These are phyloP conservation scores for Tuberolachnus salignus DNA, from an alignment of 2,888 invertebrate genomes.

Conservation along the genomic window DNA sequence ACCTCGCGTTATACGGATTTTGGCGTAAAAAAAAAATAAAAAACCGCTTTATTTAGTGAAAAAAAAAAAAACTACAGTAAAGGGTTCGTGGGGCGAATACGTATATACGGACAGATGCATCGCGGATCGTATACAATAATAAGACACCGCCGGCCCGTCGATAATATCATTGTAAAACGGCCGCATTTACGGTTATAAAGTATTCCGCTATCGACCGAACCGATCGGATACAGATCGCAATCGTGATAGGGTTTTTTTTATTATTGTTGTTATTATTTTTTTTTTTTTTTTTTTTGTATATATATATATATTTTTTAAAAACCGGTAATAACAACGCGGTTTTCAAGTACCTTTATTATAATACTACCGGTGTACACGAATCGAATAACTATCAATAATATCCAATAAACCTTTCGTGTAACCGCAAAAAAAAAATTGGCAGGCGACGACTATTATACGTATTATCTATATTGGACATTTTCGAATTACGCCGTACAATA, in stretches of 20 bases:
- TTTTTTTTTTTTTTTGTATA: background rate
- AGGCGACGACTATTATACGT: no score
- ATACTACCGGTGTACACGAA: no score
- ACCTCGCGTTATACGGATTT: constrained; percentile 1
- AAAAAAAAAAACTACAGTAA: constrained; percentile 6
- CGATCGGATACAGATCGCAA: constrained; percentile 30
- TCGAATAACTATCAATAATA: no score
- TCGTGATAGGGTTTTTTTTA: constrained; percentile 13
- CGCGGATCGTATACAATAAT: background rate
- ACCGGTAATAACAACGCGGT: constrained; percentile 25
- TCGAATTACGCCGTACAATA: no score
- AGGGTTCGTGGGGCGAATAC: constrained; percentile 31
- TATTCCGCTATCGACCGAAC: no score
- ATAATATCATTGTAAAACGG: constrained; percentile 30
- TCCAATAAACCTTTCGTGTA: background rate
- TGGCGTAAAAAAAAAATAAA: constrained; percentile 40
- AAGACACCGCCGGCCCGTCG: constrained; percentile 20
- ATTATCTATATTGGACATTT: no score
- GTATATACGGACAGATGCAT: constrained; percentile 27
- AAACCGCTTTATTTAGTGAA: constrained; percentile 19
- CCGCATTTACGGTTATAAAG: no score
- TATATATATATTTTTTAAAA: background rate
- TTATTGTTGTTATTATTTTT: no score
- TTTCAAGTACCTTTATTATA: background rate
- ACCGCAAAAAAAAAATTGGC: no score